Evolutionary conservation across 2,888 invertebrate species (phyloP).

Genomic region (Apantesis nais): DNA sequence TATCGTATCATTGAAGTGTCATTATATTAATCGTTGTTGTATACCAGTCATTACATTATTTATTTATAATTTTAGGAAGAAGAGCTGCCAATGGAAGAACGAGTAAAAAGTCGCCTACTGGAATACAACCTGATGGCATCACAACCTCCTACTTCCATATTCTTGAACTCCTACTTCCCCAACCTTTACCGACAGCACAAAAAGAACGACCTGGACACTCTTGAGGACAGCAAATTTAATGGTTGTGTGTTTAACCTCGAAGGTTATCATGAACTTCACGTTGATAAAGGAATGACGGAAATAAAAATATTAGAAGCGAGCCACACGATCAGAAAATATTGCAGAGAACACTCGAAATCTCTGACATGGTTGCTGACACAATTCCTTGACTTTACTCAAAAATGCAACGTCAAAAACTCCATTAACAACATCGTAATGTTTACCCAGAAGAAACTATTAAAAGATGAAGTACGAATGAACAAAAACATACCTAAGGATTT

Average conservation of each 20-base stretch:
- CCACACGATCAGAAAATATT: slow-evolving; percentile 61
- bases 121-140: slow-evolving; percentile 61
- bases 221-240: slow-evolving; percentile 45
- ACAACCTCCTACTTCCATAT: slow-evolving; percentile 59
- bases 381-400: slow-evolving; percentile 57
- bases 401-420: slow-evolving; percentile 50
- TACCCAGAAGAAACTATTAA: slow-evolving; percentile 56
- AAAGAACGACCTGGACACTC: slow-evolving; percentile 42
- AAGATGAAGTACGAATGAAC: slow-evolving; percentile 58
- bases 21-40: neutral
- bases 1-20: neutral
- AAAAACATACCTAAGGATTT: slow-evolving; percentile 52
- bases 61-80: slow-evolving; percentile 58
- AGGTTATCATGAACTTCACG: slow-evolving; percentile 51
- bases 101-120: slow-evolving; percentile 59
- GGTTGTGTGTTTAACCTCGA: slow-evolving; percentile 55
- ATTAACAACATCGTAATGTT: slow-evolving; percentile 59
- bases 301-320: slow-evolving; percentile 61
- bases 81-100: slow-evolving; percentile 49
- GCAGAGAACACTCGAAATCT: slow-evolving; percentile 52
- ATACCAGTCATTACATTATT: neutral
- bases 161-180: slow-evolving; percentile 53
- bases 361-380: slow-evolving; percentile 54
- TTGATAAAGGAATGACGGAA: slow-evolving; percentile 48
- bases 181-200: slow-evolving; percentile 54